A percentile compares a stretch with the other conserved stretches of the same genome.
Conservation (phyloP, 2,113 vertebrate genomes). For the Uria aalge region DNA sequence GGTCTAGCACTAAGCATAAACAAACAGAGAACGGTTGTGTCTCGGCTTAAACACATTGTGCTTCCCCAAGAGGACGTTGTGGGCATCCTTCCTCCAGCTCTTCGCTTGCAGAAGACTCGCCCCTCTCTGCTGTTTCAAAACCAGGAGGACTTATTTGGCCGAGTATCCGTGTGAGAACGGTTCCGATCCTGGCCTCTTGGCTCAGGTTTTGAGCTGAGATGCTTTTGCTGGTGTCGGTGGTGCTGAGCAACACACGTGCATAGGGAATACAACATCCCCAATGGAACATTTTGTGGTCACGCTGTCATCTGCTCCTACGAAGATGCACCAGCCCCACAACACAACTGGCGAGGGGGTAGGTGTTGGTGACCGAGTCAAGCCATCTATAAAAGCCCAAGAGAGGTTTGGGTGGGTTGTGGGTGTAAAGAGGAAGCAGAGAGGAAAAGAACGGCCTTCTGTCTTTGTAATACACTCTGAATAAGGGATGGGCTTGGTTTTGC, state of each 20-base stretch:
- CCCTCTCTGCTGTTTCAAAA: neutral
- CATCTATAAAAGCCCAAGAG: neutral
- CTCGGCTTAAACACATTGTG: fast-evolving
- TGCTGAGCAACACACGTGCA: fast-evolving
- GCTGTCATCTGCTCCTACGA: fast-evolving
- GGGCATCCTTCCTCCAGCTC: neutral
- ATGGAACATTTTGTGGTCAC: neutral
- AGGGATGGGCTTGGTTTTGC: neutral
- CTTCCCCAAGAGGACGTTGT: neutral
- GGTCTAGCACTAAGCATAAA: neutral
- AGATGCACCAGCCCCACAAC: neutral
- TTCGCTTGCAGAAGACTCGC: neutral
- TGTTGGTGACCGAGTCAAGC: fast-evolving
- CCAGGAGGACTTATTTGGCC: neutral
- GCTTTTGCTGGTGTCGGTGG: no score
- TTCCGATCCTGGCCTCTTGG: fast-evolving
- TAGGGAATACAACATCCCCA: neutral
- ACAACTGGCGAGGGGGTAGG: neutral
- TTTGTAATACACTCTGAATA: neutral
- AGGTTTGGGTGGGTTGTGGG: neutral
- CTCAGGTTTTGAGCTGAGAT: neutral
- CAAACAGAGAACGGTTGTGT: neutral
- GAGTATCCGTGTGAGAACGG: fast-evolving
- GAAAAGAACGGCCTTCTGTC: no score
- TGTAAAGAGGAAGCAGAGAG: neutral